Evolutionary conservation across 2,888 invertebrate genomes (phyloP).

Genomic region (Ochlodes sylvanus): DNA sequence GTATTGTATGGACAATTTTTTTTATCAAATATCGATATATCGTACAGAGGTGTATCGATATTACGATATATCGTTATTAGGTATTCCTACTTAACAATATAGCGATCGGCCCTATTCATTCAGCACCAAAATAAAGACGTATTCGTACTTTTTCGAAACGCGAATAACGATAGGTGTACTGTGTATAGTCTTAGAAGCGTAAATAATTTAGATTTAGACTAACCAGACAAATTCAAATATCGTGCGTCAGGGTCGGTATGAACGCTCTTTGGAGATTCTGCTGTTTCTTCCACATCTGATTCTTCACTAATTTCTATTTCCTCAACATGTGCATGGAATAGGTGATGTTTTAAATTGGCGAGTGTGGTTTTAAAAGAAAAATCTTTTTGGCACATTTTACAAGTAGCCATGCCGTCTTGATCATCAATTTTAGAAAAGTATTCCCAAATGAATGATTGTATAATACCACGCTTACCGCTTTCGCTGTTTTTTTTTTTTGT

Average conservation of each 20-base stretch:
- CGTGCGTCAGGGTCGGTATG: conserved; percentile 10
- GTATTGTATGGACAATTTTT: no score
- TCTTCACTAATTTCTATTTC: not conserved
- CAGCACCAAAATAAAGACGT: no score
- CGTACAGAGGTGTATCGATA: no score
- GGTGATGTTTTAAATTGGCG: conserved; percentile 23
- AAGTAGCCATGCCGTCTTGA: not conserved
- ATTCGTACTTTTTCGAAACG: no score
- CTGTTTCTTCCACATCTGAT: not conserved
- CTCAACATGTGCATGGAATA: not conserved
- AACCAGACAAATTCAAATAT: not conserved
- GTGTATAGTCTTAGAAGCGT: not conserved
- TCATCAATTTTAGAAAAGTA: conserved; percentile 7
- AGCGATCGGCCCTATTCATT: no score
- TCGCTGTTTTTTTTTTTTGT: not conserved
- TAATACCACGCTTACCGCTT: not conserved
- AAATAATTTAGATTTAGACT: not conserved
- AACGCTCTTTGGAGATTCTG: conserved; percentile 9
- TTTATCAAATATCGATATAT: no score
- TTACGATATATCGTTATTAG: no score
- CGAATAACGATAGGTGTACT: no score
- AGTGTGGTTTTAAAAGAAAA: conserved; percentile 27
- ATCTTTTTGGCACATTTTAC: not conserved
- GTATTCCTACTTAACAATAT: no score
- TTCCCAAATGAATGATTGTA: not conserved